A percentile compares a stretch with the other conserved stretches of the same genome.
Conservation (phyloP, 2,797 vertebrate species). For the Acestrorhynchus altus region DNA sequence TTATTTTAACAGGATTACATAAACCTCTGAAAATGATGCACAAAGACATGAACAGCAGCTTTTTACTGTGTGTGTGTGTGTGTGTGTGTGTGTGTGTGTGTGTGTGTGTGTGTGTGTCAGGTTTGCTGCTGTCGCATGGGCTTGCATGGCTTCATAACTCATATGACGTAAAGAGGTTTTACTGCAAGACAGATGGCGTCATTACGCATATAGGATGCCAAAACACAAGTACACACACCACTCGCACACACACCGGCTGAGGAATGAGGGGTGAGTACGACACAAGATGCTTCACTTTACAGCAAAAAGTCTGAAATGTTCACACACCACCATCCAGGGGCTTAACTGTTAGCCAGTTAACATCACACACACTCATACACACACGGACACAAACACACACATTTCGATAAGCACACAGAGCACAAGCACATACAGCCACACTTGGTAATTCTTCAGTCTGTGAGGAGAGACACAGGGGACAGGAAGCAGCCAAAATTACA, state of each 20-base stretch:
- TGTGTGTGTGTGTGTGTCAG: no score
- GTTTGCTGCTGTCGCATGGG: neutral
- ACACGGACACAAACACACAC: neutral
- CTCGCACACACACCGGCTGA: neutral
- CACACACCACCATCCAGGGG: neutral
- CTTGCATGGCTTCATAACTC: neutral
- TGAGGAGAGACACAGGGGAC: neutral
- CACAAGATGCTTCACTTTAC: neutral
- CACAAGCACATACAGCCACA: no score
- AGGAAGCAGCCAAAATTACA: neutral
- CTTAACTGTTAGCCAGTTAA: slow-evolving; percentile 6
- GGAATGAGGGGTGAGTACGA: neutral
- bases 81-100: no score
- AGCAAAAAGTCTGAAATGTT: neutral
- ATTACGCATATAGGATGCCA: neutral
- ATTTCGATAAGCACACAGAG: neutral
- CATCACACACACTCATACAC: neutral
- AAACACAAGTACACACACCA: neutral
- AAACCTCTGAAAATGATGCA: no score
- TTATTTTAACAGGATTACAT: no score
- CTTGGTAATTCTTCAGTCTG: slow-evolving; percentile 4
- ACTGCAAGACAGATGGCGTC: neutral
- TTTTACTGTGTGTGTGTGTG: no score
- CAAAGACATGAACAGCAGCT: no score
- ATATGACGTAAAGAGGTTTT: neutral